Conservation (phyloP, 2,888 invertebrate species). For the Brassicogethes aeneus region DNA sequence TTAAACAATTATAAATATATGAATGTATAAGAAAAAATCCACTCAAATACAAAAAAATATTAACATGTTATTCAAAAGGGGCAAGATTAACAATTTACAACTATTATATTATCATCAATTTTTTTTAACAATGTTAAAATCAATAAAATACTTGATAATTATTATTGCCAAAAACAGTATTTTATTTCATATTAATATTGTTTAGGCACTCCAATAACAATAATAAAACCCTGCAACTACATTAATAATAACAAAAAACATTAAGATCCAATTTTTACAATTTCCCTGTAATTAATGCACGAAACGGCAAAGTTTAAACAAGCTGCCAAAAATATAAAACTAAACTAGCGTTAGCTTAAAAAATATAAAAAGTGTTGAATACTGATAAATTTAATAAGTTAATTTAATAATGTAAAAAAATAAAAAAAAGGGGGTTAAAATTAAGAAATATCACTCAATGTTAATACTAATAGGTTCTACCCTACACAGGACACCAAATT, state of each 20-base stretch:
- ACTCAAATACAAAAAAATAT: neutral
- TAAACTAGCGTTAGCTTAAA: conserved; percentile 12
- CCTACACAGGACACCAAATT: neutral
- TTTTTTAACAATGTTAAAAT: too few relatives aligned
- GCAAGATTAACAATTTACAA: too few relatives aligned
- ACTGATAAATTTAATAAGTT: conserved; percentile 37
- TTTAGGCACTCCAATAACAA: too few relatives aligned
- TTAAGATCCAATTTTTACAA: too few relatives aligned
- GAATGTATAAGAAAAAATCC: conserved; percentile 17
- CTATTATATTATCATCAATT: too few relatives aligned
- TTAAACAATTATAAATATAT: conserved; percentile 21
- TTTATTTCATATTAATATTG: too few relatives aligned
- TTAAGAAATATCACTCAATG: conserved; percentile 39
- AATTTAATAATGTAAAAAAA: conserved; percentile 18
- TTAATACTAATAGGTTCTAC: conserved; percentile 37
- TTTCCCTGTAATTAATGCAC: too few relatives aligned
- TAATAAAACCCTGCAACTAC: too few relatives aligned
- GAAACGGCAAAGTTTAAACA: too few relatives aligned
- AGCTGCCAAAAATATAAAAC: conserved; percentile 10
- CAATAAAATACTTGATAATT: too few relatives aligned
- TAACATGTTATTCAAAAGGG: conserved; percentile 7
- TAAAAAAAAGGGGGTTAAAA: conserved; percentile 10
- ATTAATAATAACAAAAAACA: too few relatives aligned
- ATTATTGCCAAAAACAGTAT: too few relatives aligned
- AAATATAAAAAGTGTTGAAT: conserved; percentile 38